These are phyloP conservation scores for Nephrotoma appendiculata DNA, from an alignment of 2,888 invertebrate species.

Conservation along the genomic window DNA sequence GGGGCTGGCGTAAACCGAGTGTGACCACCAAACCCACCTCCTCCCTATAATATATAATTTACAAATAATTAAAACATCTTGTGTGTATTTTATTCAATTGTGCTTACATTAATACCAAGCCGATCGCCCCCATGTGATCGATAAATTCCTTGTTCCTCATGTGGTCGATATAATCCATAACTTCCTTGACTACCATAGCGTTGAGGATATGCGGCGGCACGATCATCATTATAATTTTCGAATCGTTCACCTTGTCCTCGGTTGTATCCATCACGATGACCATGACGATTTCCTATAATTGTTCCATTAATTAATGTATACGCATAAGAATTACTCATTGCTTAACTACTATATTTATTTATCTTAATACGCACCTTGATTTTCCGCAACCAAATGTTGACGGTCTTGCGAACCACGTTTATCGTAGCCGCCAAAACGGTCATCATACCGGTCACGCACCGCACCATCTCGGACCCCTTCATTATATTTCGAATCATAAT, in stretches of 20 bases:
- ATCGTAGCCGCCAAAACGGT: constrained; percentile 8
- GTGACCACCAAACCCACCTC: neutral
- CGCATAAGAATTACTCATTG: neutral
- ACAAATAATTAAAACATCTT: neutral
- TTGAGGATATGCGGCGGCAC: neutral
- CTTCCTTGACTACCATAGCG: neutral
- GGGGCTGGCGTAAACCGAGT: neutral
- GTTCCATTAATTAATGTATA: neutral
- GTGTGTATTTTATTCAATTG: neutral
- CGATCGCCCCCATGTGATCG: neutral
- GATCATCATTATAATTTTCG: constrained; percentile 4
- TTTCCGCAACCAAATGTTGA: constrained; percentile 7
- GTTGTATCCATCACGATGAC: constrained; percentile 7
- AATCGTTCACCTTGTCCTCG: constrained; percentile 8
- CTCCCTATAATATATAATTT: neutral
- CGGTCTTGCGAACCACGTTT: constrained; percentile 8
- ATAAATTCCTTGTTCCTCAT: neutral
- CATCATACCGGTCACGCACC: constrained; percentile 8
- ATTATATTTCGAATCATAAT: constrained; percentile 8
- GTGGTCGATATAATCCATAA: constrained; percentile 1
- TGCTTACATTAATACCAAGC: neutral
- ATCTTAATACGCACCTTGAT: constrained; percentile 8
- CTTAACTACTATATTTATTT: neutral
- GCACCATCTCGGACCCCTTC: constrained; percentile 9
- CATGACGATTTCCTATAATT: constrained; percentile 8